These are phyloP conservation scores for Trisateles emortualis DNA, from an alignment of 2,888 invertebrate genomes.

Conservation along the genomic window DNA sequence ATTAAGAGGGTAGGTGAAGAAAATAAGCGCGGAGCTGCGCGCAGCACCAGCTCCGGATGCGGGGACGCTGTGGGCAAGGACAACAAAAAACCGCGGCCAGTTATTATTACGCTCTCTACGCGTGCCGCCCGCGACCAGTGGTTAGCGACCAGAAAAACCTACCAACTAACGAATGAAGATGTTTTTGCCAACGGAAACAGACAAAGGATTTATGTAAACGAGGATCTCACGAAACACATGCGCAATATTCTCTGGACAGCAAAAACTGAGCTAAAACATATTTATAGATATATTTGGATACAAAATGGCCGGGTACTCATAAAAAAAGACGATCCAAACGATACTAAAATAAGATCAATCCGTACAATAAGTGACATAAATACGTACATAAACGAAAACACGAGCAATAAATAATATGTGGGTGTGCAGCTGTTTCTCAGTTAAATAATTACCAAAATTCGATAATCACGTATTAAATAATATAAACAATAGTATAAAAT, in stretches of 20 bases:
- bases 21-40: neutral
- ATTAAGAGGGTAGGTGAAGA: neutral
- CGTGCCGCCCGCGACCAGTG: conserved; percentile 4
- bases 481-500: no score
- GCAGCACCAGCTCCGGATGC: neutral
- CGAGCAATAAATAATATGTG: neutral
- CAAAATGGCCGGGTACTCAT: conserved; percentile 1
- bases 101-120: neutral
- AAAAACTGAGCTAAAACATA: conserved; percentile 10
- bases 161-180: conserved; percentile 12
- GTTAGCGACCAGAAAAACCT: conserved; percentile 13
- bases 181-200: conserved; percentile 7
- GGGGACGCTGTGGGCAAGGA: neutral
- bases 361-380: neutral
- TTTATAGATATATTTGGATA: no score
- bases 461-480: neutral
- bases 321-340: conserved; percentile 9
- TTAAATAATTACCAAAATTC: conserved; percentile 2
- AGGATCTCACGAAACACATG: conserved; percentile 12
- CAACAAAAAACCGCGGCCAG: conserved; percentile 2
- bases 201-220: no score
- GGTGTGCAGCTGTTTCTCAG: neutral
- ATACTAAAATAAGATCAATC: conserved; percentile 5
- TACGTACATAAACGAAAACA: neutral
- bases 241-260: conserved; percentile 14